Evolutionary conservation across 2,113 vertebrate species (phyloP).

Genomic region (Chlorodrepanis virens): DNA sequence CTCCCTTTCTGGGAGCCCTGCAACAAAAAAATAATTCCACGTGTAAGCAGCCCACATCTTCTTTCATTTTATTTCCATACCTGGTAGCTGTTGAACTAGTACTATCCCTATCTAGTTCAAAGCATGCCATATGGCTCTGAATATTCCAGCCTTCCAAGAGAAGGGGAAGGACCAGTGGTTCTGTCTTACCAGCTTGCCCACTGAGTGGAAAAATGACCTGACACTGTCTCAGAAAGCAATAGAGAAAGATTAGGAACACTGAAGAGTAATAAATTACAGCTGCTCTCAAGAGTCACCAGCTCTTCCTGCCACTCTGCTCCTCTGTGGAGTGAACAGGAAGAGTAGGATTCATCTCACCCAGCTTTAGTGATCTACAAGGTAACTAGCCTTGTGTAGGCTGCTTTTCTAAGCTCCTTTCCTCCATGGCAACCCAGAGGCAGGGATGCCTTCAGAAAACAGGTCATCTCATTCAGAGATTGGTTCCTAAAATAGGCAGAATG

Average conservation of each 20-base stretch:
- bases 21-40: background rate
- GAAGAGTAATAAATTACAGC: background rate
- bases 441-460: background rate
- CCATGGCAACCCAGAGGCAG: background rate
- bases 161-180: background rate
- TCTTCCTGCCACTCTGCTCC: background rate
- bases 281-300: background rate
- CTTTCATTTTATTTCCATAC: background rate
- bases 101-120: background rate
- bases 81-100: background rate
- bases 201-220: background rate
- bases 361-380: background rate
- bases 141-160: background rate
- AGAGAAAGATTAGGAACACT: background rate
- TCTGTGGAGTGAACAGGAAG: background rate
- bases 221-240: background rate
- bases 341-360: background rate
- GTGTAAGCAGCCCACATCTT: background rate
- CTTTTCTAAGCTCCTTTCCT: background rate
- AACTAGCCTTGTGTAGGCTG: background rate
- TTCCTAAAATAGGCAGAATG: background rate
- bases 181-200: background rate
- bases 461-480: background rate
- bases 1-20: conserved; percentile 90
- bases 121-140: background rate